Percentiles rank a stretch among this genome's conserved stretches.
Evolutionary conservation across 2,797 vertebrate genomes (phyloP).

Genomic region (Mycteria americana): DNA sequence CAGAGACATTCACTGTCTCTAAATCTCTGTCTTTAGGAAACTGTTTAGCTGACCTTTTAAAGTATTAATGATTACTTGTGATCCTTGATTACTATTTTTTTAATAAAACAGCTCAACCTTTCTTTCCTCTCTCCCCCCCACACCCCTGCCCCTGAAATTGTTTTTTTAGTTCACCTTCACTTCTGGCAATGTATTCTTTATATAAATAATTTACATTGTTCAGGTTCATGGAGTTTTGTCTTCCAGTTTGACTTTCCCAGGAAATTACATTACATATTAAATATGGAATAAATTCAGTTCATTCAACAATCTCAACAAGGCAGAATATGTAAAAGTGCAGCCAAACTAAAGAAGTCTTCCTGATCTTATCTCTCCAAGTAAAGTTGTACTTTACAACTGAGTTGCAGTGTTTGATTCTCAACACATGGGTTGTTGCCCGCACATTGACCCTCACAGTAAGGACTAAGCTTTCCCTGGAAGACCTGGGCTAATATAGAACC

Average conservation of each 20-base stretch:
- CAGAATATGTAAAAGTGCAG: not conserved
- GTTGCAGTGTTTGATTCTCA: not conserved
- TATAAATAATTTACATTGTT: not conserved
- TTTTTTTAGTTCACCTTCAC: not conserved
- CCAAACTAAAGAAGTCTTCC: not conserved
- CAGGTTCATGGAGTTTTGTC: not conserved
- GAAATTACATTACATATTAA: not conserved
- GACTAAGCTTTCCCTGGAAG: not conserved
- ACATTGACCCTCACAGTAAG: not conserved
- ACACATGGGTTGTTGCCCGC: not conserved
- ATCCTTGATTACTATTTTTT: not conserved
- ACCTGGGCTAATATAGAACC: not conserved
- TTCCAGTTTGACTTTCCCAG: not conserved
- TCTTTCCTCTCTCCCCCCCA: not conserved
- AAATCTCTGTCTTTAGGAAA: not conserved
- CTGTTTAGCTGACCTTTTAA: not conserved
- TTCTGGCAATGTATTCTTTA: slow-evolving; percentile 6
- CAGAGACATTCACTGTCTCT: not conserved
- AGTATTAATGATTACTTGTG: not conserved
- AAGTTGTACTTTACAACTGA: not conserved
- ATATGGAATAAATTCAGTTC: not conserved
- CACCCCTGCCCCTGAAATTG: not conserved
- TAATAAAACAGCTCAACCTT: not conserved
- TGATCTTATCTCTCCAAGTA: not conserved
- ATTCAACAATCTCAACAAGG: not conserved